Evolutionary conservation across 2,113 vertebrate species (phyloP), one percentile per base, ranked within the genome.

Genomic region (Heterochromis multidens): DNA sequence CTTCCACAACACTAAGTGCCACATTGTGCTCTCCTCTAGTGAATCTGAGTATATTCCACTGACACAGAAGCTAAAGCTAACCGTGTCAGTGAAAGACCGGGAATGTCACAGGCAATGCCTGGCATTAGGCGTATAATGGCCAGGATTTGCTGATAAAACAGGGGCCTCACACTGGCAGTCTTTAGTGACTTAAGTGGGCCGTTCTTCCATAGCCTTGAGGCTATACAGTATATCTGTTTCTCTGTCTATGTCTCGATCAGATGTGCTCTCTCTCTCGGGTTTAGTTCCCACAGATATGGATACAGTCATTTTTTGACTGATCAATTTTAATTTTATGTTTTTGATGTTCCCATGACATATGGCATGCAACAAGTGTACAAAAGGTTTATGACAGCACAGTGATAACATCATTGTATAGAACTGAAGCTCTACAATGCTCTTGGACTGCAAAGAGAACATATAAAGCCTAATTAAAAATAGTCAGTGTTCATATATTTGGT

Each of bases 91-190:
- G 79, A 86, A 90, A 91, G 91, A 90, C 91, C 37, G 79, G 91
- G 91, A 93, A 95, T 95, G 94, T 94, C 93, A 94, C 90, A 91
- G 91, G 90, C 92, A 84, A 88, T 88, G 92, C 90, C 86, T 81
- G 87, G 95, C 93, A 93, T 96, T 95, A 95, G 91, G 33, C 61
- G 62, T 92, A 84, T 94, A 95, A 95, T 95, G 92, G 92, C 85
- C 84, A 85, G 94, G 95, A 95, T 96, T 95, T 95, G 90, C 85
- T 91, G 93, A 92, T 96, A 94, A 96, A 95, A 94, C 94, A 91
- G 89, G 85, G 90, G 91, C 86, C 91, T 93, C 86, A 89, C 86
- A 81, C 81, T 81, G 92, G 88, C 90, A 81, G 95, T 93, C 92
- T 95, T 94, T 91, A 92, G 90, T 87, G 83, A 95, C 92, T 94